phyloP scores from a whole-genome alignment of 2,113 vertebrate genomes.

The Cacatua alba region DNA sequence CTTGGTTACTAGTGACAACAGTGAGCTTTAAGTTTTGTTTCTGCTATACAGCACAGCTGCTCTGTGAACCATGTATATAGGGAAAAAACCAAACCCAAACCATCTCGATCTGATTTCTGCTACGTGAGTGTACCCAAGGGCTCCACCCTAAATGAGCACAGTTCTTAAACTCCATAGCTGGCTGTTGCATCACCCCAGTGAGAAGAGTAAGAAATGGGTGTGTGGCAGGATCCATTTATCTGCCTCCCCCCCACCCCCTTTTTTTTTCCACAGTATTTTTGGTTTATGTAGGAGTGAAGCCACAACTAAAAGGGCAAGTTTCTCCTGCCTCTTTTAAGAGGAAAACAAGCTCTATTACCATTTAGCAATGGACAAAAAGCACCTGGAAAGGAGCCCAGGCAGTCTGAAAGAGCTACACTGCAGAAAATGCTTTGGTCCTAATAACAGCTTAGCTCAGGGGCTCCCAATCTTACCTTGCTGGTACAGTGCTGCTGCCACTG shows the following conservation, averaged over 20 bases:
- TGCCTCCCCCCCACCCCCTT: background rate
- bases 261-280: background rate
- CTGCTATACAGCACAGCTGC: background rate
- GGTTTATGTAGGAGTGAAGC: constrained; percentile 2
- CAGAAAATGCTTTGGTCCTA: background rate
- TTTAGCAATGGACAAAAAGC: background rate
- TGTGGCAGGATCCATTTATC: background rate
- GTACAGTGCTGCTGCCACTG: background rate
- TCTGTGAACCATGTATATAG: background rate
- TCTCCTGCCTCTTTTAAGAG: background rate
- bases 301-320: background rate
- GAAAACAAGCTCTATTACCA: background rate
- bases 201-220: background rate
- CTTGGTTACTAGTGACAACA: background rate
- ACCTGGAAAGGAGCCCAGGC: background rate
- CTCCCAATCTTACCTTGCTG: background rate
- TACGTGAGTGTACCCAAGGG: background rate
- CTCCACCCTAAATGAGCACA: background rate
- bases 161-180: background rate
- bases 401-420: background rate
- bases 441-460: background rate
- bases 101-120: background rate
- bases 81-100: background rate
- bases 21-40: background rate
- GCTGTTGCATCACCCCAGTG: constrained; percentile 17